Evolutionary conservation across 2,888 invertebrate species (phyloP).

Genomic region (Trypoxylon attenuatum): DNA sequence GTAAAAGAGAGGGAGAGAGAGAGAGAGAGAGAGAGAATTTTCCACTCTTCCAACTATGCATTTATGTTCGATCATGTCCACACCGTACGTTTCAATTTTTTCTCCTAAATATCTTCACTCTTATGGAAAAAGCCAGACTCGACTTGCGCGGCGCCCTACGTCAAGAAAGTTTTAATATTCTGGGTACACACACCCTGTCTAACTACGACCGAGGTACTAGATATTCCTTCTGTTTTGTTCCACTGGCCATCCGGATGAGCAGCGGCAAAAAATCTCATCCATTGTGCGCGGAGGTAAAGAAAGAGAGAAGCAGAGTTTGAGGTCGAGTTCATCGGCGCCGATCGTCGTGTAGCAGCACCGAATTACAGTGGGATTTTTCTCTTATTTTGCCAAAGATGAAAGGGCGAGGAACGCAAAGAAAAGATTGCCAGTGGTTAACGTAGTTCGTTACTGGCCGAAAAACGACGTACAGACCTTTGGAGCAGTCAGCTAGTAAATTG

Average conservation of each 20-base stretch:
- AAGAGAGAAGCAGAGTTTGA: background rate
- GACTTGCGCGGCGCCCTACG: too few species aligned
- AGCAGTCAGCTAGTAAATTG: background rate
- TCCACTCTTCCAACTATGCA: too few species aligned
- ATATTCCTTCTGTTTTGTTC: too few species aligned
- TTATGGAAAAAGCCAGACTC: too few species aligned
- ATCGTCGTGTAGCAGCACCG: background rate
- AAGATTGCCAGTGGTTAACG: background rate
- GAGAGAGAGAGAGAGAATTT: background rate
- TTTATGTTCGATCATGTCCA: too few species aligned
- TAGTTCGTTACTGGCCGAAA: background rate
- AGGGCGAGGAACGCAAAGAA: background rate
- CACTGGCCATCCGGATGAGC: background rate
- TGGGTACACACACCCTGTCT: too few species aligned
- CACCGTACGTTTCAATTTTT: too few species aligned
- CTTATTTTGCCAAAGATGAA: background rate
- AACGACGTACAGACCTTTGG: background rate
- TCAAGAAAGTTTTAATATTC: too few species aligned
- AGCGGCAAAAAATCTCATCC: background rate
- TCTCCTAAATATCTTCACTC: too few species aligned
- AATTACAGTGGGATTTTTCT: background rate
- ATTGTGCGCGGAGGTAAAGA: background rate
- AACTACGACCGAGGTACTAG: too few species aligned
- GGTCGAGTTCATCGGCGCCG: background rate
- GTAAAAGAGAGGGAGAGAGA: background rate